Conservation (phyloP, 2,888 invertebrate genomes). For the Plebejus anna region DNA sequence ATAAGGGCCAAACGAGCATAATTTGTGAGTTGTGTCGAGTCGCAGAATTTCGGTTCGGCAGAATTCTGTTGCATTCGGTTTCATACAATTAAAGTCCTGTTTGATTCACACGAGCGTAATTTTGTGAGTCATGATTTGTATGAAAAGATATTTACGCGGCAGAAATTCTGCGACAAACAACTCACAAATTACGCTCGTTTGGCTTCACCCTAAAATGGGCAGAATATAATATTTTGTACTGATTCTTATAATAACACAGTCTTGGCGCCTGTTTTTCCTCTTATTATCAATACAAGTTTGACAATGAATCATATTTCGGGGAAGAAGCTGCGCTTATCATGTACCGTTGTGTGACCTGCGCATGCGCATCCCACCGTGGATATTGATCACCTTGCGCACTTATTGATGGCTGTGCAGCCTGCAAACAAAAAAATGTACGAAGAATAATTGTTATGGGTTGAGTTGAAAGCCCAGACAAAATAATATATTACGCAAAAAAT, state of each 20-base stretch:
- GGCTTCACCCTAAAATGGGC: too few relatives aligned
- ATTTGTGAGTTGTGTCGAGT: too few relatives aligned
- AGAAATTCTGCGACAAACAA: too few relatives aligned
- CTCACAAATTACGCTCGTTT: too few relatives aligned
- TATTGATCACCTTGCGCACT: neutral
- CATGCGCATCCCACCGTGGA: neutral
- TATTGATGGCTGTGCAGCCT: neutral
- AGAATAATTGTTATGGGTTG: neutral
- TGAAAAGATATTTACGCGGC: too few relatives aligned
- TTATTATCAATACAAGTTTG: neutral
- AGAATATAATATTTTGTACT: neutral
- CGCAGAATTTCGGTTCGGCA: too few relatives aligned
- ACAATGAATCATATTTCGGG: neutral
- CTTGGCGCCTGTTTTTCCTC: neutral
- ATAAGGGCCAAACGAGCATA: too few relatives aligned
- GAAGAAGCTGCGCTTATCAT: slow-evolving; percentile 9
- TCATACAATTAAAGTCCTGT: too few relatives aligned
- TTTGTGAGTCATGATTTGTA: too few relatives aligned
- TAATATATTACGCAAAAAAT: neutral
- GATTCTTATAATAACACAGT: neutral
- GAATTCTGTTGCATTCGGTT: too few relatives aligned
- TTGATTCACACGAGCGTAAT: too few relatives aligned
- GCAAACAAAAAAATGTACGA: neutral
- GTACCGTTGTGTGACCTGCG: slow-evolving; percentile 12
- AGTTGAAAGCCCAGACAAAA: neutral